Evolutionary conservation across 2,888 invertebrate species (phyloP), one percentile per base, ranked within the genome.

Genomic region (Ctena decussata): DNA sequence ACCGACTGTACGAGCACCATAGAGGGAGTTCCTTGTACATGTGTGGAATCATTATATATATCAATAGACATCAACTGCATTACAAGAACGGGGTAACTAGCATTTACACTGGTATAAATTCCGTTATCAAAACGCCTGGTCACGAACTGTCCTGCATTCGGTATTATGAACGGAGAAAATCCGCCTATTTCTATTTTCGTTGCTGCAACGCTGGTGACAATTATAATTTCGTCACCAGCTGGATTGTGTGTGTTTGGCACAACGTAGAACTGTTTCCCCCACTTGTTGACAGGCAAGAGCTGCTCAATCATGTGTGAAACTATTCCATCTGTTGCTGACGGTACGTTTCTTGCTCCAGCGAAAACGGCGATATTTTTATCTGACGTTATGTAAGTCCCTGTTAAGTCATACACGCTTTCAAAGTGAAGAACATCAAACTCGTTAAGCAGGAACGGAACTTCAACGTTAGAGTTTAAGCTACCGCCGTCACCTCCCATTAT

Each of bases 271-370:
- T 80, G 35, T 0, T 35, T 74, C 0, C 91, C 92, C 89, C 91
- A 92, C 15, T 83, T 77, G 12, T 65, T 77, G 5, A 85, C 84
- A 0, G 92, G 91, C 0, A 87, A 84, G 27, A 92, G 37, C 60
- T 91, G 91, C 44, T 91, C 92, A 15, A 89, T 60, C 57, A 91
- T 74, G 24, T 80, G 32, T 18, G 70, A 41, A 0, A 41, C 39
- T 6, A 18, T 60, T 6, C 73, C 74, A 1, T 37, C n/a, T 0
- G 39, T 49, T 44, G 60, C 24, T n/a, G n/a, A n/a, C 1, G 85
- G 80, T n/a, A 88, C 73, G 53, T 81, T 35, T 18, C 80, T 70
- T 1, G 85, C 74, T 5, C 90, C 90, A 11, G 77, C 82, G 35
- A 84, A 84, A n/a, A 90, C 86, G 11, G 81, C 82, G 0, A 90